Percentiles rank a stretch among this genome's conserved stretches.
Evolutionary conservation across 2,113 vertebrate species (phyloP).

Genomic region (Sebastes schlegelii): DNA sequence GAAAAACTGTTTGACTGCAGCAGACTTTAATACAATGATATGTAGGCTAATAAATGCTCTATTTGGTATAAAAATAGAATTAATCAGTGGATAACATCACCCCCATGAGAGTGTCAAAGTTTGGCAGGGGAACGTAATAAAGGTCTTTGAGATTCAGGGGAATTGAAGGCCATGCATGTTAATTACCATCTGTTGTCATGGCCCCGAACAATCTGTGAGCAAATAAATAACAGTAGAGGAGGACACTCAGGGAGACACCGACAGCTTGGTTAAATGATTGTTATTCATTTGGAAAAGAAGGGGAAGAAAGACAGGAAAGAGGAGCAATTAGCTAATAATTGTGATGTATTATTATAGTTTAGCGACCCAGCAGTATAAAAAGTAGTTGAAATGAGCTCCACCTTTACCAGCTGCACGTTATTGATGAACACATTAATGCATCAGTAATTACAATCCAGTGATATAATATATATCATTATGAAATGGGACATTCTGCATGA

Average conservation of each 20-base stretch:
- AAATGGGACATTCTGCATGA: too few relatives aligned
- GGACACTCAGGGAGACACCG: not conserved
- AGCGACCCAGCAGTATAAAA: too few relatives aligned
- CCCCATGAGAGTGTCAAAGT: constrained; percentile 10
- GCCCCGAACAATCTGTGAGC: constrained; percentile 50
- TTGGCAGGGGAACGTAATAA: constrained; percentile 15
- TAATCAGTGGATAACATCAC: not conserved
- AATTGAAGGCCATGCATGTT: constrained; percentile 40
- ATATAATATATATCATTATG: too few relatives aligned
- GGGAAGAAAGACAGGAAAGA: not conserved
- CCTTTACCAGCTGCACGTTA: too few relatives aligned
- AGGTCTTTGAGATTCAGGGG: constrained; percentile 32
- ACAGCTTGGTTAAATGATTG: not conserved
- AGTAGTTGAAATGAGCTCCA: too few relatives aligned
- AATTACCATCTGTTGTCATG: constrained; percentile 51
- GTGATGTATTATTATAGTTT: too few relatives aligned
- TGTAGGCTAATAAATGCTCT: constrained; percentile 14
- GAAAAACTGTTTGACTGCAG: not conserved
- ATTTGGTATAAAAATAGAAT: constrained; percentile 23
- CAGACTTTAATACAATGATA: not conserved
- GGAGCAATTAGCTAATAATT: too few relatives aligned
- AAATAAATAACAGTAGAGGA: constrained; percentile 36
- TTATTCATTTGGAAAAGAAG: not conserved
- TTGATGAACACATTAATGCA: too few relatives aligned
- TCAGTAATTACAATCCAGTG: too few relatives aligned